phyloP scores from a whole-genome alignment of 2,797 vertebrate genomes.

The Sparus aurata region DNA sequence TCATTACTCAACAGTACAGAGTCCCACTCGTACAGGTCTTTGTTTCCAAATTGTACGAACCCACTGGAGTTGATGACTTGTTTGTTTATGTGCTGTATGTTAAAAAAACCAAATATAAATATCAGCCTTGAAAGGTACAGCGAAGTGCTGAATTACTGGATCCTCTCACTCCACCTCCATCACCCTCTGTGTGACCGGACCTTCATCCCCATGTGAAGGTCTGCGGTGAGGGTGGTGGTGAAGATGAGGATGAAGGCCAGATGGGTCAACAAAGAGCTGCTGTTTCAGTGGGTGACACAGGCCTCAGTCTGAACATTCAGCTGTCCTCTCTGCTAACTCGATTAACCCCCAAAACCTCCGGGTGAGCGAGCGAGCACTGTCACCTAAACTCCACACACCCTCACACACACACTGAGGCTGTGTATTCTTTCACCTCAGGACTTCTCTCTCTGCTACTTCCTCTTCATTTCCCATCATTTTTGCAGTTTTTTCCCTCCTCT shows the following conservation, averaged over 20 bases:
- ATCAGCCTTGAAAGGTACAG: neutral
- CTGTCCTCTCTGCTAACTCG: constrained; percentile 70
- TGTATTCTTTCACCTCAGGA: neutral
- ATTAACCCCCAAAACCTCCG: constrained; percentile 70
- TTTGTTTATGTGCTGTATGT: neutral
- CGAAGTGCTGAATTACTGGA: neutral
- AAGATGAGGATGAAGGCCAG: constrained; percentile 26
- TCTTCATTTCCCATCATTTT: too few relatives aligned
- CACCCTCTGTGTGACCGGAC: constrained; percentile 58
- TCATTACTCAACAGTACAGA: too few relatives aligned
- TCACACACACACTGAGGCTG: constrained; percentile 6
- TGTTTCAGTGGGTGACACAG: constrained; percentile 60
- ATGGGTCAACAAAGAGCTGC: constrained; percentile 69
- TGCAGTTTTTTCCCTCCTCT: neutral
- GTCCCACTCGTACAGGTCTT: too few relatives aligned
- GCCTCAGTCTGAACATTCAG: constrained; percentile 70
- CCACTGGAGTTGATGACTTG: too few relatives aligned
- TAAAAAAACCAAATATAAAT: neutral
- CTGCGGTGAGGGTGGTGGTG: constrained; percentile 12
- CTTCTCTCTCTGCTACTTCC: neutral
- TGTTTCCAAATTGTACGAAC: too few relatives aligned
- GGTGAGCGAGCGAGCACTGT: constrained; percentile 27
- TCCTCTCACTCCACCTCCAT: constrained; percentile 6
- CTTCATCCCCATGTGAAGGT: constrained; percentile 19
- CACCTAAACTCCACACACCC: neutral